Evolutionary conservation across 2,113 vertebrate species (phyloP).

Genomic region (Genyomyrus donnyi): DNA sequence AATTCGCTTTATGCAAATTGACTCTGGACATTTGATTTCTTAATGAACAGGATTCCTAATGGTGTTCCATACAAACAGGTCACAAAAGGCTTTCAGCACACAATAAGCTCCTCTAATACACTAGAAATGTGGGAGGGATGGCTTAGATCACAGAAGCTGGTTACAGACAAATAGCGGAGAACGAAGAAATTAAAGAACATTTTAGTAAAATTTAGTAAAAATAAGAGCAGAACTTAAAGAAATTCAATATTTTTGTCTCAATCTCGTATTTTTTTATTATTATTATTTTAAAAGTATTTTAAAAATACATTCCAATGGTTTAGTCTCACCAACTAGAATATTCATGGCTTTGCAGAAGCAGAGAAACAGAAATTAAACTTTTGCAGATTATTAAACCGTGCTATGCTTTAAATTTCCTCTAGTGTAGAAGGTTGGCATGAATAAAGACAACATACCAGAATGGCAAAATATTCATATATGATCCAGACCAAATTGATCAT

Average conservation of each 20-base stretch:
- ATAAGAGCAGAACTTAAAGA: neutral
- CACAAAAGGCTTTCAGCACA: conserved; percentile 7
- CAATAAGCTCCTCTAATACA: conserved; percentile 22
- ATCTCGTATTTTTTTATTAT: neutral
- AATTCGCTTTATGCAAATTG: conserved; percentile 39
- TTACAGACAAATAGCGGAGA: neutral
- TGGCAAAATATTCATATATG: neutral
- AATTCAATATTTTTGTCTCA: too few species aligned
- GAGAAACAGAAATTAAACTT: neutral
- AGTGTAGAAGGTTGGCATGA: neutral
- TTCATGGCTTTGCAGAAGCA: neutral
- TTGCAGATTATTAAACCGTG: neutral
- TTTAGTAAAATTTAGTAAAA: too few species aligned
- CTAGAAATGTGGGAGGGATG: conserved; percentile 19
- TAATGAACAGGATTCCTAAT: conserved; percentile 28
- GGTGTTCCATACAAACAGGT: conserved; percentile 24
- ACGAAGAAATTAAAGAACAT: neutral
- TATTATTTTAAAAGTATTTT: neutral
- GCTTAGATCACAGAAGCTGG: neutral
- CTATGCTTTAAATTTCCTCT: neutral
- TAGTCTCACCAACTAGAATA: neutral
- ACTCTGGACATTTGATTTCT: conserved; percentile 37
- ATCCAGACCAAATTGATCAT: neutral
- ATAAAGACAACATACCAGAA: neutral
- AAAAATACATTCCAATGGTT: neutral